Conservation (phyloP, 2,113 vertebrate genomes). For the Sinocyclocheilus grahami region DNA sequence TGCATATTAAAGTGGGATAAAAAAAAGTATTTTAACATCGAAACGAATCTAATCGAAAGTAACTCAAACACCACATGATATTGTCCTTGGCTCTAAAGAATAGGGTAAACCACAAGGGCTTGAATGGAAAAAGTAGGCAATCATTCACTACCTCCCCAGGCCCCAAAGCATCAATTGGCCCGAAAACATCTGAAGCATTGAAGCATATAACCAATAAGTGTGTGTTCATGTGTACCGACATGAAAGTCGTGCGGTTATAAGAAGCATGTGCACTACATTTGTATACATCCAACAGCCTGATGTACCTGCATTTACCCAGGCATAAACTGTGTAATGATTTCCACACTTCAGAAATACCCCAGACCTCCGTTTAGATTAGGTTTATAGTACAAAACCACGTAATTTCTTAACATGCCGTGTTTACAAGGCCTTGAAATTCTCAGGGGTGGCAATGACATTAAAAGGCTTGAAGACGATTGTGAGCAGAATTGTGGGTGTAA, state of each 20-base stretch:
- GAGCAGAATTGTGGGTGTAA: constrained; percentile 71
- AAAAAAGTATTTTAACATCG: background rate
- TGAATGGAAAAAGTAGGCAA: constrained; percentile 73
- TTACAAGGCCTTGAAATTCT: constrained; percentile 7
- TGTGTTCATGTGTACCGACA: constrained; percentile 62
- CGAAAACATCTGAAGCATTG: constrained; percentile 63
- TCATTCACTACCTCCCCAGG: constrained; percentile 74
- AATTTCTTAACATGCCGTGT: background rate
- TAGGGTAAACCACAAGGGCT: constrained; percentile 61
- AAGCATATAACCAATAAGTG: constrained; percentile 66
- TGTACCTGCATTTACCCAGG: constrained; percentile 23
- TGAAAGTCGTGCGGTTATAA: constrained; percentile 64
- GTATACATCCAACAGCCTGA: background rate
- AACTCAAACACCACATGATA: background rate
- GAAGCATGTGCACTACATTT: constrained; percentile 66
- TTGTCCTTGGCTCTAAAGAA: constrained; percentile 36
- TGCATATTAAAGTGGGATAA: background rate
- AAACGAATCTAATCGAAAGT: background rate
- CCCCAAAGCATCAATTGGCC: constrained; percentile 66
- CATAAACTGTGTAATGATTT: constrained; percentile 61
- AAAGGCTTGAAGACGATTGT: constrained; percentile 58
- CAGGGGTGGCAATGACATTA: background rate
- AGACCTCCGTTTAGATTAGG: background rate
- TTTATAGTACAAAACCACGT: background rate
- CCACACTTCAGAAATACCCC: constrained; percentile 64